phyloP scores from a whole-genome alignment of 2,888 invertebrate genomes.

The Drosophila kanekoi region DNA sequence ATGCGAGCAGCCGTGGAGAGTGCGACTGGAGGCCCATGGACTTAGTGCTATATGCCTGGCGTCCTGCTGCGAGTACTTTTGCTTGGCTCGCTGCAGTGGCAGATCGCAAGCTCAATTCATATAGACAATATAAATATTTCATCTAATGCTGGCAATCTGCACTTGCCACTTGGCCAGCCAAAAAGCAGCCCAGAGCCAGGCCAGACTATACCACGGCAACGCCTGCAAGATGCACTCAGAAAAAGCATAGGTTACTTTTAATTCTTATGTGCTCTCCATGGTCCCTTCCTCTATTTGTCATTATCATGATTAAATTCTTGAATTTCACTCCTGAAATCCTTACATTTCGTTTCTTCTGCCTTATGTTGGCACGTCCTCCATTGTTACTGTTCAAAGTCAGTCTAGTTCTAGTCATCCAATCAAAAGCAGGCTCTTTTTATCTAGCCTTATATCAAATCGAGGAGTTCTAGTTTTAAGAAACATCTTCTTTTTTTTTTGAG shows the following conservation, averaged over 20 bases:
- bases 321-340: no score
- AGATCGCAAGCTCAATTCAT: slow-evolving; percentile 79
- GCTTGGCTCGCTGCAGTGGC: slow-evolving; percentile 45
- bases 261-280: no score
- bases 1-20: slow-evolving; percentile 37
- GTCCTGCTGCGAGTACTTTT: slow-evolving; percentile 74
- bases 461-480: not conserved
- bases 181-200: slow-evolving; percentile 38
- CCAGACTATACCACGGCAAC: slow-evolving; percentile 25
- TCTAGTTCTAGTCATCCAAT: no score
- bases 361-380: no score
- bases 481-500: slow-evolving; percentile 15
- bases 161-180: slow-evolving; percentile 70
- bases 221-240: slow-evolving; percentile 31
- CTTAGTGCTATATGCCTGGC: slow-evolving; percentile 57
- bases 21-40: slow-evolving; percentile 13
- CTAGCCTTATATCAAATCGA: no score
- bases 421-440: no score
- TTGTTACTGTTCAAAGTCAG: no score
- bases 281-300: no score
- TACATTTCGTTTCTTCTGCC: no score
- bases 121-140: slow-evolving; percentile 83
- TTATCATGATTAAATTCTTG: no score
- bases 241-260: not conserved
- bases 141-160: slow-evolving; percentile 83